Percentiles rank a stretch among this genome's conserved stretches.
phyloP scores from a whole-genome alignment of 2,888 invertebrate genomes.

The Meandrusa payeni region DNA sequence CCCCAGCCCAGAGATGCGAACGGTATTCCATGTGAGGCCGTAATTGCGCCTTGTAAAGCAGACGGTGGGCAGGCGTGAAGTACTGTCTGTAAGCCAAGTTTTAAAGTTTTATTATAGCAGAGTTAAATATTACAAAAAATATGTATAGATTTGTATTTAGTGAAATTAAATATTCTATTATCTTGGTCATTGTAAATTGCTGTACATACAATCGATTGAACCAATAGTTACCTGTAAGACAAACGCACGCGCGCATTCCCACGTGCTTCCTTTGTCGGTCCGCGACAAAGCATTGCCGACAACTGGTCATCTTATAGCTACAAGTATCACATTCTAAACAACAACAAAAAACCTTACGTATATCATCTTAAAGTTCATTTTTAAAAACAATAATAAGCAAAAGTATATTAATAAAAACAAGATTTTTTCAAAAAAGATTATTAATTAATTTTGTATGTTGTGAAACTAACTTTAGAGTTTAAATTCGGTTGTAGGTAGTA shows the following conservation, averaged over 20 bases:
- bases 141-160: too few species aligned
- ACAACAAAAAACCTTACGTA: conserved; percentile 36
- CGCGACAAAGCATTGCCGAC: conserved; percentile 73
- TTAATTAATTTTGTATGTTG: conserved; percentile 28
- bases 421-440: conserved; percentile 20
- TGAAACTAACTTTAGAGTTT: conserved; percentile 25
- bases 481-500: conserved; percentile 28
- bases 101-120: too few species aligned
- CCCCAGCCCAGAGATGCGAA: too few species aligned
- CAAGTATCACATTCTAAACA: too few species aligned
- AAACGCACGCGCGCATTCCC: conserved; percentile 72
- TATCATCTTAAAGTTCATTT: conserved; percentile 31
- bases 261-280: conserved; percentile 75
- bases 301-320: conserved; percentile 57
- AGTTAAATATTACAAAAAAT: too few species aligned
- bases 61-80: too few species aligned
- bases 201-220: conserved; percentile 24
- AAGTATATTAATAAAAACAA: conserved; percentile 32
- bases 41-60: too few species aligned
- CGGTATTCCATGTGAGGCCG: too few species aligned
- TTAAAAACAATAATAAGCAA: conserved; percentile 1
- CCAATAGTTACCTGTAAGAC: conserved; percentile 44
- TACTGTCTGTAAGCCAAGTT: too few species aligned
- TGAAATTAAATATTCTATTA: too few species aligned
- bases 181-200: too few species aligned